Conservation (phyloP, 2,888 invertebrate genomes). For the Melikaiella ostensackeni region DNA sequence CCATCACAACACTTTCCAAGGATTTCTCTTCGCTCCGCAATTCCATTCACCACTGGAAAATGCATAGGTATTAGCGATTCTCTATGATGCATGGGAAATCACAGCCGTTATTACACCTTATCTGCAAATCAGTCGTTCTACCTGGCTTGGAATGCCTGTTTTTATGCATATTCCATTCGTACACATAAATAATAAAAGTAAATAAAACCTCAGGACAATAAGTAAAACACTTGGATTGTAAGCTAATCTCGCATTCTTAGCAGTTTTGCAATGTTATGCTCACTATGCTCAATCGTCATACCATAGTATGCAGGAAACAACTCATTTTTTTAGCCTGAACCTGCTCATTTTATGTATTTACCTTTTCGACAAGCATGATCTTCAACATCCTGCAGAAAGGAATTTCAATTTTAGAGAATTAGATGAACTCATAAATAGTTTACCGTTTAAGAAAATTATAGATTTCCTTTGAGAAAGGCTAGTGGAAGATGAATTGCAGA, state of each 20-base stretch:
- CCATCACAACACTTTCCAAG: slow-evolving; percentile 41
- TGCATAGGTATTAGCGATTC: slow-evolving; percentile 33
- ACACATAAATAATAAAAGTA: slow-evolving; percentile 32
- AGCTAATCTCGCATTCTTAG: slow-evolving; percentile 16
- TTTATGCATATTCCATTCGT: background rate
- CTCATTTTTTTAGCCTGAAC: slow-evolving; percentile 8
- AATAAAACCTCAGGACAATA: slow-evolving; percentile 26
- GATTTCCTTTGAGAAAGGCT: background rate
- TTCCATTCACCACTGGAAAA: slow-evolving; percentile 40
- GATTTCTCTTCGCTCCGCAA: slow-evolving; percentile 23
- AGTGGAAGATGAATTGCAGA: background rate
- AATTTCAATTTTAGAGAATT: slow-evolving; percentile 19
- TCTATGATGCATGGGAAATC: slow-evolving; percentile 26
- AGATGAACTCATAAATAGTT: background rate
- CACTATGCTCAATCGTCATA: background rate
- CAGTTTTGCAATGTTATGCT: slow-evolving; percentile 24
- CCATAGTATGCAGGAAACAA: slow-evolving; percentile 27
- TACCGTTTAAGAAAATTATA: slow-evolving; percentile 3
- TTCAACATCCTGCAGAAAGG: slow-evolving; percentile 13
- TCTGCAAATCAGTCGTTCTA: slow-evolving; percentile 26
- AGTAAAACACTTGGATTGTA: slow-evolving; percentile 31
- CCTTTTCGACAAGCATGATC: slow-evolving; percentile 31
- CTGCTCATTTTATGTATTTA: slow-evolving; percentile 17
- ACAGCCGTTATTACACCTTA: slow-evolving; percentile 18
- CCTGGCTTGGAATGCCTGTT: background rate